Evolutionary conservation across 2,888 invertebrate species (phyloP).

Genomic region (Polyommatus icarus): DNA sequence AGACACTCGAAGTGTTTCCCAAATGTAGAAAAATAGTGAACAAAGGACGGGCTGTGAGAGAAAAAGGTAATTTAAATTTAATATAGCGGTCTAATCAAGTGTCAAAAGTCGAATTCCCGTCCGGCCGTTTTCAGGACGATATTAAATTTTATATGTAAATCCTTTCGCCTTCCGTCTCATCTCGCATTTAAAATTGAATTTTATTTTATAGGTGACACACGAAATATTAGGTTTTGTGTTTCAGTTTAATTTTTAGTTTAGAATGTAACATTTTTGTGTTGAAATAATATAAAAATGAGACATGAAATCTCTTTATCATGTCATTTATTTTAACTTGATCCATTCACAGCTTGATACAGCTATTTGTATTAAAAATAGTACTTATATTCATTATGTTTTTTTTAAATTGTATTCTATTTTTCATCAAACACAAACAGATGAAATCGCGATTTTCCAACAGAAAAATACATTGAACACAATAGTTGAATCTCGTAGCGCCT

Average conservation of each 20-base stretch:
- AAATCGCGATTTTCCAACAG: not conserved
- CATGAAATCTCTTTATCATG: not conserved
- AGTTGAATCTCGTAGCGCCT: not conserved
- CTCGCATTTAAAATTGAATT: constrained; percentile 13
- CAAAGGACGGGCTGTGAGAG: constrained; percentile 67
- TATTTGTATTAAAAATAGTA: not conserved
- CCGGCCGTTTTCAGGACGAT: constrained; percentile 35
- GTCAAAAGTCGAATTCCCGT: constrained; percentile 37
- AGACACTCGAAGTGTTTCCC: constrained; percentile 55
- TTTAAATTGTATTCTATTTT: not conserved
- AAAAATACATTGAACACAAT: not conserved
- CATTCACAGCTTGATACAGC: not conserved
- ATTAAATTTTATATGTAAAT: constrained; percentile 36
- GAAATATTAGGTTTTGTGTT: not conserved
- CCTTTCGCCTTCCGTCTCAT: constrained; percentile 29
- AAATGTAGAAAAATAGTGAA: constrained; percentile 63
- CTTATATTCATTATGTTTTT: not conserved
- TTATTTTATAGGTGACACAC: not conserved
- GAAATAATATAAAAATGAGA: not conserved
- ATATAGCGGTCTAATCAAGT: constrained; percentile 39
- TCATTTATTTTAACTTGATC: not conserved
- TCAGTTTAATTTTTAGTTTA: not conserved
- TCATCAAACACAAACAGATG: not conserved
- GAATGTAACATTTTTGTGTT: not conserved
- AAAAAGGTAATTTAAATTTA: constrained; percentile 59